Percentiles rank a stretch among this genome's conserved stretches.
Conservation (phyloP, 2,797 vertebrate species). For the Oceanodroma leucorhoa region DNA sequence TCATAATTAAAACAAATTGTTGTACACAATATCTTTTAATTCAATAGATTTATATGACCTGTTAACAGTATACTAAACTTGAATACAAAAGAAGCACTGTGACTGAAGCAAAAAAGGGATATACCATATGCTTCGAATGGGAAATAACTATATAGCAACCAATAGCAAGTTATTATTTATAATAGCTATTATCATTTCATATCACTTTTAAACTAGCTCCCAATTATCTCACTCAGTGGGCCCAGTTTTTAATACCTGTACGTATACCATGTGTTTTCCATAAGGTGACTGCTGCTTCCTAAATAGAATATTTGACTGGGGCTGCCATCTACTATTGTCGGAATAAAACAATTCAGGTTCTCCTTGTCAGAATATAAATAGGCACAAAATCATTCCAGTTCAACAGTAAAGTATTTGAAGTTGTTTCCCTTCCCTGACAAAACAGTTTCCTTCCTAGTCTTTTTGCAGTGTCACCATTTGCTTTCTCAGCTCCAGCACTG, state of each 20-base stretch:
- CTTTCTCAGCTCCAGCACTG: not conserved
- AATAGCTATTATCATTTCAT: not conserved
- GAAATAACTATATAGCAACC: not conserved
- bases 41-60: constrained; percentile 55
- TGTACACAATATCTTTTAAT: constrained; percentile 30
- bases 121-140: not conserved
- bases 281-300: not conserved
- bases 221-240: not conserved
- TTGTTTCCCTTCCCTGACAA: not conserved
- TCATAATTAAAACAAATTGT: constrained; percentile 52
- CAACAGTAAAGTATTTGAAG: not conserved
- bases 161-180: not conserved
- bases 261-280: not conserved
- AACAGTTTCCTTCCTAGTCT: not conserved
- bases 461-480: not conserved
- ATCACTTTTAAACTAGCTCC: not conserved
- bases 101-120: not conserved
- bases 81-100: constrained; percentile 25
- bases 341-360: not conserved
- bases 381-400: constrained; percentile 34
- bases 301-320: not conserved
- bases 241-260: not conserved
- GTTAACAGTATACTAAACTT: constrained; percentile 22
- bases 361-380: not conserved
- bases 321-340: not conserved